A percentile compares a stretch with the other conserved stretches of the same genome.
Conservation (phyloP, 2,113 vertebrate genomes). For the Phyllostomus discolor region DNA sequence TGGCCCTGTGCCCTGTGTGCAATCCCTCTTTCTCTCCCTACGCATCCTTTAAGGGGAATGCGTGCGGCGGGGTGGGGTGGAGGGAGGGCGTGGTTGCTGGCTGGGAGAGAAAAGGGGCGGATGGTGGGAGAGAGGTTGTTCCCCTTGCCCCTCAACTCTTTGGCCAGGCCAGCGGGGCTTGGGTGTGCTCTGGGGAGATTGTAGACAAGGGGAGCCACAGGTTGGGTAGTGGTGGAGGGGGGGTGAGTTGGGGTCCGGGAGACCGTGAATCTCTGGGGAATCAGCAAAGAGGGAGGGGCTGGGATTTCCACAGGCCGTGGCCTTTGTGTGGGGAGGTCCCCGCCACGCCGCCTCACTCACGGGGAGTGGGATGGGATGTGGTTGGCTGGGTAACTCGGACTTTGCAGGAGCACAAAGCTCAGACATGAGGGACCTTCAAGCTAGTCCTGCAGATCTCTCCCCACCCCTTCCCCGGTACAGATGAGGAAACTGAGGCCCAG, state of each 20-base stretch:
- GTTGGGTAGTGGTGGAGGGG: not conserved
- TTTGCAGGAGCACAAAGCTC: not conserved
- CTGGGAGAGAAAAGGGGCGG: rapidly evolving
- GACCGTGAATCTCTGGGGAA: not conserved
- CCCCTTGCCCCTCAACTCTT: not conserved
- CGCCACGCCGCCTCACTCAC: not conserved
- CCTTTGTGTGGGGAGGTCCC: not conserved
- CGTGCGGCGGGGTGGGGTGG: no score
- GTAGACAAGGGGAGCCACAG: not conserved
- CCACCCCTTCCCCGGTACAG: not conserved
- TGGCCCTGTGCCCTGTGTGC: not conserved
- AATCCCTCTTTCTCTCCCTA: not conserved
- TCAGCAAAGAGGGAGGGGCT: not conserved
- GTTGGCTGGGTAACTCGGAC: not conserved
- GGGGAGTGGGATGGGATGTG: no score
- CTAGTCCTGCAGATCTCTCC: not conserved
- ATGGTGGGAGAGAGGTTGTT: not conserved
- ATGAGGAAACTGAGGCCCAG: not conserved
- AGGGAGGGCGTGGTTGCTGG: not conserved
- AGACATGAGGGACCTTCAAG: not conserved
- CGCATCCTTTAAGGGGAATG: not conserved
- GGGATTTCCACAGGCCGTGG: not conserved
- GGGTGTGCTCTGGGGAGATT: not conserved
- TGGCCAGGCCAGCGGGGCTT: not conserved
- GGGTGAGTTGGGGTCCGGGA: not conserved